Evolutionary conservation across 2,888 invertebrate genomes (phyloP).

Genomic region (Druceiella hillmani): DNA sequence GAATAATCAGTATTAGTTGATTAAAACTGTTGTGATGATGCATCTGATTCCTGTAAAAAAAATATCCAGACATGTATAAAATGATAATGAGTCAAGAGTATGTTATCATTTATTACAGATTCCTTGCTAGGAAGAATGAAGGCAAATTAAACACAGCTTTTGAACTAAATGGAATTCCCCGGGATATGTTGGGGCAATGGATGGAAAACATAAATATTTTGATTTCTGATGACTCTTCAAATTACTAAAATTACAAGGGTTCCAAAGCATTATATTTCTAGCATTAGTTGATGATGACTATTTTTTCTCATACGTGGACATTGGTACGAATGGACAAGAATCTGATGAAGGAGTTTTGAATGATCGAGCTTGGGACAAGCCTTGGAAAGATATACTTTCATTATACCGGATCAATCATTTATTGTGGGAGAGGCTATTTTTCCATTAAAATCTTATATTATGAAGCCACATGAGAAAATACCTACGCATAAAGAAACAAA

Average conservation of each 20-base stretch:
- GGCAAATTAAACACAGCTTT: slow-evolving; percentile 11
- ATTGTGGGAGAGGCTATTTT: slow-evolving; percentile 18
- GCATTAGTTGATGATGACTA: slow-evolving; percentile 24
- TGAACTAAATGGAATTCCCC: slow-evolving; percentile 17
- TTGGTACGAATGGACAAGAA: slow-evolving; percentile 19
- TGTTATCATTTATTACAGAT: slow-evolving; percentile 9
- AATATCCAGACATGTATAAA: background rate
- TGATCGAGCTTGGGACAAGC: slow-evolving; percentile 13
- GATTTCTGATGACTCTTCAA: slow-evolving; percentile 18
- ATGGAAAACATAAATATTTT: slow-evolving; percentile 20
- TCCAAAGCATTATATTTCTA: slow-evolving; percentile 19
- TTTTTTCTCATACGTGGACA: slow-evolving; percentile 19
- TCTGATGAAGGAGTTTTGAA: slow-evolving; percentile 8
- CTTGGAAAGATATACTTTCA: slow-evolving; percentile 14
- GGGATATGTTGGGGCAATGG: slow-evolving; percentile 19
- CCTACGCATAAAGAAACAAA: slow-evolving; percentile 11
- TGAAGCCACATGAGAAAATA: slow-evolving; percentile 18
- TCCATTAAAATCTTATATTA: slow-evolving; percentile 17
- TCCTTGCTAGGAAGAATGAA: slow-evolving; percentile 14
- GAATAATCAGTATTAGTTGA: slow-evolving; percentile 3
- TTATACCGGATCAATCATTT: slow-evolving; percentile 10
- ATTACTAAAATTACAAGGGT: slow-evolving; percentile 22
- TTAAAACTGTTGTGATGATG: slow-evolving; percentile 2
- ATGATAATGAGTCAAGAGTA: too few species aligned
- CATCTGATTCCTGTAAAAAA: slow-evolving; percentile 3